Evolutionary conservation across 37 sponge, comb jelly and placozoan species (phyloP).

Genomic region (Hormiphora californensis): DNA sequence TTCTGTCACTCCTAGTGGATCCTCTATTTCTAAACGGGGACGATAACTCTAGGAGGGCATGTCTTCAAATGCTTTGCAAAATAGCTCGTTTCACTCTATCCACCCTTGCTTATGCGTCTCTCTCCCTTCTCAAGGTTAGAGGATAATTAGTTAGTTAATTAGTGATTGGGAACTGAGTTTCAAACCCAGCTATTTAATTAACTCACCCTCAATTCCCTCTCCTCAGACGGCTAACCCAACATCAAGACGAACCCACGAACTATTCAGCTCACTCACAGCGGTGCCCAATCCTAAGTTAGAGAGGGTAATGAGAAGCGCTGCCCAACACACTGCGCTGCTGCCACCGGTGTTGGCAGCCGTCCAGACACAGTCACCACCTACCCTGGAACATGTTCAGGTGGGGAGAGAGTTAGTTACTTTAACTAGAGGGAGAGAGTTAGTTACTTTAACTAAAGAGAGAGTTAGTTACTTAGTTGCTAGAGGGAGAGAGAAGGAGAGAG

Average conservation of each 20-base stretch:
- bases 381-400: constrained; percentile 9
- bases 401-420: too few species aligned
- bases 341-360: not conserved
- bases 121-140: constrained; percentile 30
- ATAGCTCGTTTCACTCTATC: constrained; percentile 3
- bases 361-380: not conserved
- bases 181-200: too few species aligned
- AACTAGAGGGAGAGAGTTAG: too few species aligned
- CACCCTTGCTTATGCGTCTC: constrained; percentile 19
- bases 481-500: too few species aligned
- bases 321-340: not conserved
- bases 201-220: too few species aligned
- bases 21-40: not conserved
- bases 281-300: not conserved
- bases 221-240: too few species aligned
- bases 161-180: too few species aligned
- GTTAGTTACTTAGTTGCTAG: too few species aligned
- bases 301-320: not conserved
- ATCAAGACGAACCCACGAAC: too few species aligned
- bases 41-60: not conserved
- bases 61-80: constrained; percentile 37
- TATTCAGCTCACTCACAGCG: too few species aligned
- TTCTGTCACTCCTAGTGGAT: not conserved
- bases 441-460: too few species aligned
- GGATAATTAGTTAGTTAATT: not conserved